These are phyloP conservation scores for Frieseomelitta varia DNA, from an alignment of 1,140 invertebrate species.

Conservation along the genomic window DNA sequence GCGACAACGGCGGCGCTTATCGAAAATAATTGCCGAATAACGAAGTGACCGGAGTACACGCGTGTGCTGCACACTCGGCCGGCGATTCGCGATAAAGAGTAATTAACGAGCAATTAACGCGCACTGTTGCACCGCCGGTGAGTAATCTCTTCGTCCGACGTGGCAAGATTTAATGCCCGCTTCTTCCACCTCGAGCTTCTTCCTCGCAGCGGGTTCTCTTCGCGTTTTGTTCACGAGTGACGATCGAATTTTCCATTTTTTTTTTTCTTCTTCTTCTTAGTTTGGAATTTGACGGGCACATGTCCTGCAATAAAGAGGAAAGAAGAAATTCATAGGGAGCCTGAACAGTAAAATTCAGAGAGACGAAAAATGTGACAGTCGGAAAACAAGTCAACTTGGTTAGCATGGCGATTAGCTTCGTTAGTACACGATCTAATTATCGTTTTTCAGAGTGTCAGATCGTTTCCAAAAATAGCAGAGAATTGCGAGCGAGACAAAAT, in stretches of 20 bases:
- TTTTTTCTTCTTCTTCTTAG: background rate
- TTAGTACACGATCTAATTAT: too few relatives aligned
- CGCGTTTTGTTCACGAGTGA: background rate
- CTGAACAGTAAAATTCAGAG: too few relatives aligned
- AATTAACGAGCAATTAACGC: slow-evolving; percentile 54
- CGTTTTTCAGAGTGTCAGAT: too few relatives aligned
- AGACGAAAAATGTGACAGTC: too few relatives aligned
- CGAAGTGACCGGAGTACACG: slow-evolving; percentile 26
- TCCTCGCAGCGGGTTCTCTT: too few relatives aligned
- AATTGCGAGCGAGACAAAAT: too few relatives aligned
- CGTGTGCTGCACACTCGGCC: slow-evolving; percentile 1
- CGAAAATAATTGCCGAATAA: slow-evolving; percentile 48
- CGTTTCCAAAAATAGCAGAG: too few relatives aligned
- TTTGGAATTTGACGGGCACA: too few relatives aligned
- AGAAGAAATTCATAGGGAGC: too few relatives aligned
- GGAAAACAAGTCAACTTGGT: too few relatives aligned
- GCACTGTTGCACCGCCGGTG: background rate
- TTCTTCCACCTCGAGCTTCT: background rate
- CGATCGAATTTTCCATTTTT: background rate
- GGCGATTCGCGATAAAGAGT: slow-evolving; percentile 43
- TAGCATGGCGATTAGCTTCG: too few relatives aligned
- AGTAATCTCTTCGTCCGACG: slow-evolving; percentile 23
- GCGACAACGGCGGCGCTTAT: slow-evolving; percentile 12
- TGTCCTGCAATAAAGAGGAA: too few relatives aligned
- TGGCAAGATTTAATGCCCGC: slow-evolving; percentile 4